Conservation (phyloP, 1,140 invertebrate genomes). For the Drosophila carrolli region DNA sequence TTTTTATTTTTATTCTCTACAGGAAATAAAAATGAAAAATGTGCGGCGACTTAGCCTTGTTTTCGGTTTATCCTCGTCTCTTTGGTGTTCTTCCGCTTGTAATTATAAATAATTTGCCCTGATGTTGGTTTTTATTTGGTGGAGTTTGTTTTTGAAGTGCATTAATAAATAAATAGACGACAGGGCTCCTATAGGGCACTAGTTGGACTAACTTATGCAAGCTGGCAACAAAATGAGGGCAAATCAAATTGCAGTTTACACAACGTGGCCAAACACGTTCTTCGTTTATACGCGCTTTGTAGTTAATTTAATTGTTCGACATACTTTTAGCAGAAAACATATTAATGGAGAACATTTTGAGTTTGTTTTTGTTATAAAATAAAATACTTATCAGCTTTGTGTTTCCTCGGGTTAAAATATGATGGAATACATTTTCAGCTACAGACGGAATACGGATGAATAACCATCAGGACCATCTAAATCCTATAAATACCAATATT, state of each 20-base stretch:
- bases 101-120: constrained; percentile 74
- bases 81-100: constrained; percentile 27
- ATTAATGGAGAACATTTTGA: neutral
- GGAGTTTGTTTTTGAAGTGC: constrained; percentile 35
- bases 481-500: too few relatives aligned
- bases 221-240: constrained; percentile 26
- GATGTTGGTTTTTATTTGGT: constrained; percentile 29
- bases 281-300: neutral
- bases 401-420: too few relatives aligned
- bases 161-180: constrained; percentile 74
- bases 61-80: constrained; percentile 15
- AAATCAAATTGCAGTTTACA: constrained; percentile 60
- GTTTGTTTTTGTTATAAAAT: too few relatives aligned
- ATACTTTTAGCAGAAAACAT: too few relatives aligned
- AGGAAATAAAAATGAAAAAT: constrained; percentile 75
- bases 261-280: neutral
- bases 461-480: too few relatives aligned
- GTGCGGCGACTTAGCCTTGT: constrained; percentile 54
- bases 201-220: constrained; percentile 55
- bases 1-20: constrained; percentile 14
- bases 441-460: too few relatives aligned
- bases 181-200: constrained; percentile 50
- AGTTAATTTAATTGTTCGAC: neutral
- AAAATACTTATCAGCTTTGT: too few relatives aligned
- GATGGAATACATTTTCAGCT: too few relatives aligned